These are phyloP conservation scores for Scelioninae gen. 1 DNA, from an alignment of 2,888 invertebrate species.

Conservation along the genomic window DNA sequence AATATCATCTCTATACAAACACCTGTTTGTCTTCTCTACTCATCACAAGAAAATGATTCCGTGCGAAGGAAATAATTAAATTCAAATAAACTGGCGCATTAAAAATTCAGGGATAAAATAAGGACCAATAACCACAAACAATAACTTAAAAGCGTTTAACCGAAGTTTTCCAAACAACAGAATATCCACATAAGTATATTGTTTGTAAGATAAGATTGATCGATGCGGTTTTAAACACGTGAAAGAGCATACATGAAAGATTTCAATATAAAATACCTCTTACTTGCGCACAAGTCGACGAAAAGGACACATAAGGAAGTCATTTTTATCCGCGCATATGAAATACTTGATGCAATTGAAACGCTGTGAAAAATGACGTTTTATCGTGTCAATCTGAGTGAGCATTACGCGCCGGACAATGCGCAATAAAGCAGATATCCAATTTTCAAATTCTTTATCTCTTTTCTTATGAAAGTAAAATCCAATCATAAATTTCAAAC, in stretches of 20 bases:
- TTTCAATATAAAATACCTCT: slow-evolving; percentile 67
- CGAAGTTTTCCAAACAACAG: slow-evolving; percentile 49
- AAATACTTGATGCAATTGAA: slow-evolving; percentile 51
- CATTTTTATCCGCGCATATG: slow-evolving; percentile 53
- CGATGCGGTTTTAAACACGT: slow-evolving; percentile 44
- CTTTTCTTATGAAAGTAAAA: background rate
- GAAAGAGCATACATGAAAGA: slow-evolving; percentile 62
- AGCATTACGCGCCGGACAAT: slow-evolving; percentile 38
- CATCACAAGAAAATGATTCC: too few species aligned
- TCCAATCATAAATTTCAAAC: slow-evolving; percentile 14
- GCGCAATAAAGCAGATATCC: slow-evolving; percentile 6
- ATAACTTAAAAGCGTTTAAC: slow-evolving; percentile 29
- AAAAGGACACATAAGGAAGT: slow-evolving; percentile 64
- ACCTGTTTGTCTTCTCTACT: slow-evolving; percentile 20
- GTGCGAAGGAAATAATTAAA: background rate
- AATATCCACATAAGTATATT: slow-evolving; percentile 53
- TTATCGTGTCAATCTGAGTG: slow-evolving; percentile 37
- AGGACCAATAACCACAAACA: slow-evolving; percentile 12
- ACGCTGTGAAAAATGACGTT: slow-evolving; percentile 52
- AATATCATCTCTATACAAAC: slow-evolving; percentile 27
- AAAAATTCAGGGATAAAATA: too few species aligned
- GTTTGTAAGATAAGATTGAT: slow-evolving; percentile 44
- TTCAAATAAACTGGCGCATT: too few species aligned
- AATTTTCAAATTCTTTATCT: background rate
- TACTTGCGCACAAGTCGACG: slow-evolving; percentile 39